Evolutionary conservation across 1,140 invertebrate species (phyloP).

Genomic region (Megathymus violae): DNA sequence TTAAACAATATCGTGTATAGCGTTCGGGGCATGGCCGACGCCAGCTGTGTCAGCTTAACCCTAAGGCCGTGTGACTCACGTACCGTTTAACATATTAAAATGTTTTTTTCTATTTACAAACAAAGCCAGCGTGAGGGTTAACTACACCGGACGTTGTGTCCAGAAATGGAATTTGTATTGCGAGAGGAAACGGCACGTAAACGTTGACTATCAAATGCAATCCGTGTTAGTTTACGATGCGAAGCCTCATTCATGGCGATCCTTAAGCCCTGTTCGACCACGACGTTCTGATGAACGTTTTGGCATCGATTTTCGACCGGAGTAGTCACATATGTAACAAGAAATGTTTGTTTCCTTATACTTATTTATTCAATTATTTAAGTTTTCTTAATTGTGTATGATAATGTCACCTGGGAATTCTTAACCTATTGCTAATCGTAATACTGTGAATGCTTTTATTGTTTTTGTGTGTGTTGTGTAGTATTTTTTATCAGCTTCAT

Average conservation of each 20-base stretch:
- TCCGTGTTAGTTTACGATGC: constrained; percentile 44
- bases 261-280: no score
- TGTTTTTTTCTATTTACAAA: constrained; percentile 67
- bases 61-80: constrained; percentile 53
- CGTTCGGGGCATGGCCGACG: background rate
- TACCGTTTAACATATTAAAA: constrained; percentile 61
- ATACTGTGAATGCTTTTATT: no score
- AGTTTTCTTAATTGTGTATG: no score
- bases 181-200: constrained; percentile 62
- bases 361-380: no score
- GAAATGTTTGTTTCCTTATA: no score
- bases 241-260: constrained; percentile 12
- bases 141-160: constrained; percentile 60
- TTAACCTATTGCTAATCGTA: no score
- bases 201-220: constrained; percentile 46
- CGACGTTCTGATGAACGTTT: no score
- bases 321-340: no score
- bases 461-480: no score
- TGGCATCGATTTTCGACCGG: background rate
- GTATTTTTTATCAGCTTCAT: no score
- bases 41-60: constrained; percentile 44
- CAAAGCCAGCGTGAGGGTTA: constrained; percentile 63
- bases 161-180: constrained; percentile 57
- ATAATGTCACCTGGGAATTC: no score
- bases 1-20: background rate